Evolutionary conservation across 2,113 vertebrate genomes (phyloP).

Genomic region (Bufo bufo): DNA sequence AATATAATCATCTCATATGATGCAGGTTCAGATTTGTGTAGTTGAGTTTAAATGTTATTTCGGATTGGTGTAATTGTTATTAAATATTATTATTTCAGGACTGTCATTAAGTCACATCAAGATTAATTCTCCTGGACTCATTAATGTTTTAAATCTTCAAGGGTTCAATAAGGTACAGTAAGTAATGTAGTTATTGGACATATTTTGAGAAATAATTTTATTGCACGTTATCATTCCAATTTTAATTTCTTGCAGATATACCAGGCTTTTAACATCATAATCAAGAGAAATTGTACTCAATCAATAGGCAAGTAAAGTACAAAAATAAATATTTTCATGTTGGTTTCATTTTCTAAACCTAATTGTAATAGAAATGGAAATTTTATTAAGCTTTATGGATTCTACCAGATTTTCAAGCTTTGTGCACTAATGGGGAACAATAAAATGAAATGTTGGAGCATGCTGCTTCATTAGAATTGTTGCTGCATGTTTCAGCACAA

Average conservation of each 20-base stretch:
- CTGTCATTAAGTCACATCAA: conserved; percentile 80
- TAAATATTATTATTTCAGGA: conserved; percentile 70
- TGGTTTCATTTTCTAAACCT: background rate
- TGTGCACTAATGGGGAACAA: no score
- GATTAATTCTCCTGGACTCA: conserved; percentile 81
- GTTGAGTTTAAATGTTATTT: no score
- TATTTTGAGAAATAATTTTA: background rate
- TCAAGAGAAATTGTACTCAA: conserved; percentile 83
- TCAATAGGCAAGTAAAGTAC: conserved; percentile 76
- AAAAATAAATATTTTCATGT: background rate
- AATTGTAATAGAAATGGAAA: no score
- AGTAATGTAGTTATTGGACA: background rate
- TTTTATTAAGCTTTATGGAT: no score
- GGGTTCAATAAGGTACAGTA: conserved; percentile 87
- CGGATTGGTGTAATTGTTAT: no score
- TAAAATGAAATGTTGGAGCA: no score
- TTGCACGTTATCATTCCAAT: conserved; percentile 41
- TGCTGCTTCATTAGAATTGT: no score
- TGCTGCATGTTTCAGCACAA: no score
- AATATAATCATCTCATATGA: no score
- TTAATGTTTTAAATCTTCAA: conserved; percentile 84
- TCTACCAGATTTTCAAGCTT: no score
- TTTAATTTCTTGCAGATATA: conserved; percentile 78
- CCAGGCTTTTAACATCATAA: conserved; percentile 88
- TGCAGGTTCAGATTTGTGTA: no score